Evolutionary conservation across 2,888 invertebrate genomes (phyloP), one percentile per base, ranked within the genome.

Genomic region (Anorthoa munda): DNA sequence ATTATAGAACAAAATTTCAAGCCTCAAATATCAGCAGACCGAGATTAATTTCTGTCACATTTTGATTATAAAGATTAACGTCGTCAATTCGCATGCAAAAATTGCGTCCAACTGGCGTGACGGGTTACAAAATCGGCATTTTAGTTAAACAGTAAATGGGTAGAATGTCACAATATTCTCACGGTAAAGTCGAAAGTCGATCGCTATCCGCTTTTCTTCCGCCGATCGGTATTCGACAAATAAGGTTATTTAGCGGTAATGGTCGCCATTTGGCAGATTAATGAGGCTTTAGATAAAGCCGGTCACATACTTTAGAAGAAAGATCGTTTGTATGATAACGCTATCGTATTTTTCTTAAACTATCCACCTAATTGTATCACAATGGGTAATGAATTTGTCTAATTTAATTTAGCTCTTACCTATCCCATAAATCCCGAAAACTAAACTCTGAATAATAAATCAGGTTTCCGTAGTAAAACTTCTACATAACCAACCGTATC

Each of bases 141-240:
- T 84, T 81, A 81, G 84, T 84, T 81, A 68, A 83, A 68, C 82
- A 77, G 64, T 71, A 79, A 79, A 73, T 69, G 66, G 45, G 58
- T 82, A 76, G 80, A 77, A 78, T 83, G 75, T 73, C 77, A 70
- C 79, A 63, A 76, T 81, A 72, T 84, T 87, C 86, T 72, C 86
- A 84, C 86, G 77, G 74, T 46, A 15, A 77, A 82, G 77, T n/a
- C 59, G 86, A 87, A 86, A 87, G 88, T 78, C 65, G 83, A 72
- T 78, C 66, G 69, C 71, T 76, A 81, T 83, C 79, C 79, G 77
- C 83, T 86, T 86, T 86, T 87, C 85, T 86, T 87, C 86, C 86
- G 77, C n/a, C 70, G 66, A 63, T 77, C 84, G 63, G 68, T 64
- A 66, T 63, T 70, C 58, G 61, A 86, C 88, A 69, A 78, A 86